Evolutionary conservation across 2,888 invertebrate genomes (phyloP).

Genomic region (Trissoscelio sp.): DNA sequence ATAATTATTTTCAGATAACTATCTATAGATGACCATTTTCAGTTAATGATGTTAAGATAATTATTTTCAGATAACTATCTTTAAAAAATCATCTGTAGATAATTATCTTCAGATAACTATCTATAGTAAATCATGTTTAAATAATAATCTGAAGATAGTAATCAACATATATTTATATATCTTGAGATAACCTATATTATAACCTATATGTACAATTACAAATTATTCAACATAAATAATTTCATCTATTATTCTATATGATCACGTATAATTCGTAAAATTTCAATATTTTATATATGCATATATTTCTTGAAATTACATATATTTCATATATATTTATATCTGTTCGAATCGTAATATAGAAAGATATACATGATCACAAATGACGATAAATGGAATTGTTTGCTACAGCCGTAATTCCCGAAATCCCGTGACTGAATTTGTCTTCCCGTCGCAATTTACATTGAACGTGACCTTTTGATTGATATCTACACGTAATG

Average conservation of each 20-base stretch:
- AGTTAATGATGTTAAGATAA: too few species aligned
- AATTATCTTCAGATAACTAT: too few species aligned
- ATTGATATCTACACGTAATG: constrained; percentile 58
- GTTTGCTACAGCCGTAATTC: background rate
- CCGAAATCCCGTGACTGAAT: constrained; percentile 4
- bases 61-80: too few species aligned
- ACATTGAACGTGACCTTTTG: constrained; percentile 33
- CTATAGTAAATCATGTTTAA: too few species aligned
- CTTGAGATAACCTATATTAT: too few species aligned
- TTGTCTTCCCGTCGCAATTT: constrained; percentile 10
- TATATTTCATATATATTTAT: constrained; percentile 2
- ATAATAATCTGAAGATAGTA: too few species aligned
- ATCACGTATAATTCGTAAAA: constrained; percentile 20
- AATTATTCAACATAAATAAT: constrained; percentile 18
- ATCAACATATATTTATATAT: too few species aligned
- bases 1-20: too few species aligned
- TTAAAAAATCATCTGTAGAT: too few species aligned
- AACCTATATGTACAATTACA: constrained; percentile 15
- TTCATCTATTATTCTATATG: constrained; percentile 10
- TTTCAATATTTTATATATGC: constrained; percentile 2
- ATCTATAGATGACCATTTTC: too few species aligned
- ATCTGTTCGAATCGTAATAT: too few species aligned
- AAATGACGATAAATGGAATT: constrained; percentile 15
- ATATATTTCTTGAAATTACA: constrained; percentile 8
- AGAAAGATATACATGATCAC: constrained; percentile 40